Conservation (phyloP, 2,797 vertebrate genomes). For the Myotis planiceps region DNA sequence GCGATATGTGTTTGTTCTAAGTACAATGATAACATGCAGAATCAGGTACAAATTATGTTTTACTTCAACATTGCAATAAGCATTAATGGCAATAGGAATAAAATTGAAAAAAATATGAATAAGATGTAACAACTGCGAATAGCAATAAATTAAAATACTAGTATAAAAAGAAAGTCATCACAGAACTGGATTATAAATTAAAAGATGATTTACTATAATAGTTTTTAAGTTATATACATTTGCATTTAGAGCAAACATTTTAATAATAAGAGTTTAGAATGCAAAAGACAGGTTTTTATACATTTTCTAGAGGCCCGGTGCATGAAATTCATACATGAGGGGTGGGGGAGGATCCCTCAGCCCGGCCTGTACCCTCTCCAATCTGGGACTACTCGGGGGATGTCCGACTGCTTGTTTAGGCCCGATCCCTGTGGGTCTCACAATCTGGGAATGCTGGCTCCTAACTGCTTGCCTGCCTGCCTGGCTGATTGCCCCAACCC, state of each 20-base stretch:
- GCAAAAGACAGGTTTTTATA: not conserved
- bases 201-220: not conserved
- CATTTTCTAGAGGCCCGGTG: not conserved
- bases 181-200: not conserved
- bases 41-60: not conserved
- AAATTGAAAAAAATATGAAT: not conserved
- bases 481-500: too few species aligned
- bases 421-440: too few species aligned
- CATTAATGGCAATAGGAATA: not conserved
- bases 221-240: not conserved
- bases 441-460: too few species aligned
- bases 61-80: not conserved
- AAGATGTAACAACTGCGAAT: not conserved
- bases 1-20: not conserved
- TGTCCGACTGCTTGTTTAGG: too few species aligned
- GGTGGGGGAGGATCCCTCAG: too few species aligned
- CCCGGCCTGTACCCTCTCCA: too few species aligned
- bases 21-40: not conserved
- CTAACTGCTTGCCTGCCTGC: too few species aligned
- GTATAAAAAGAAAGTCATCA: not conserved
- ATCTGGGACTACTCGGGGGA: too few species aligned
- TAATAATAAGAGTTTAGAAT: not conserved
- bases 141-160: not conserved
- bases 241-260: not conserved
- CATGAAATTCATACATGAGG: too few species aligned